Base-by-base conservation (phyloP, 2,888 invertebrate genomes). In the Dasypolia templi region DNA sequence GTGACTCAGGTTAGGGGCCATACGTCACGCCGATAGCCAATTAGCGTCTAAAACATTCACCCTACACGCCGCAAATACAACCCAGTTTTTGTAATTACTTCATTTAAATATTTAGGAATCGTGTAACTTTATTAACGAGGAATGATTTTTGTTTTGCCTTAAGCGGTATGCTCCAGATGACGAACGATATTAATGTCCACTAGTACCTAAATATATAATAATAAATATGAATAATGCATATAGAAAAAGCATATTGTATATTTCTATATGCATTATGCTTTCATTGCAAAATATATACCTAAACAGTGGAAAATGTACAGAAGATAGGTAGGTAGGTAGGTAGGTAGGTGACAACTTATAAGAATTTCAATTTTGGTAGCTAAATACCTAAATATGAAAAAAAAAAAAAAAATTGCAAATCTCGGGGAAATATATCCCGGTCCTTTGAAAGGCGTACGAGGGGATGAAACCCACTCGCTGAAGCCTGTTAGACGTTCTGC, bases 21-120 rank as follows among this genome's bases (percentile, higher is more conserved):
- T 86, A 88, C 75, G 87, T 90, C 89, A 88, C 69, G 69, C 78
- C 62, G 82, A 78, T 81, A 80, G 81, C 81, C 89, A 91, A 91
- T 91, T 91, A 89, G 82, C 72, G 84, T 89, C 82, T 79, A 64
- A 82, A 81, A 78, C 81, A 84, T 88, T 82, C 73, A 81, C 69
- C 76, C 39, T 62, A 65, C 61, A 62, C n/a, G 56, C 70, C 58
- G 58, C 63, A 61, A 67, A 81, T 72, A 68, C 83, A 81, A 71
- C 12, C 35, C 58, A 68, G 44, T 71, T 83, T 78, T 71, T 84
- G 62, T 81, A 68, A 75, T 83, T 63, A 68, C 67, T 71, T 71
- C 42, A 65, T 80, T 80, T 72, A 65, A 80, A 80, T 80, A 81
- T 70, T 53, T 74, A 77, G 71, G n/a, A 72, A 69, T 55, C 35